Percentiles rank a stretch among this genome's conserved stretches.
These are phyloP conservation scores for Syngnathus floridae DNA, from an alignment of 2,113 vertebrate species.

Conservation along the genomic window DNA sequence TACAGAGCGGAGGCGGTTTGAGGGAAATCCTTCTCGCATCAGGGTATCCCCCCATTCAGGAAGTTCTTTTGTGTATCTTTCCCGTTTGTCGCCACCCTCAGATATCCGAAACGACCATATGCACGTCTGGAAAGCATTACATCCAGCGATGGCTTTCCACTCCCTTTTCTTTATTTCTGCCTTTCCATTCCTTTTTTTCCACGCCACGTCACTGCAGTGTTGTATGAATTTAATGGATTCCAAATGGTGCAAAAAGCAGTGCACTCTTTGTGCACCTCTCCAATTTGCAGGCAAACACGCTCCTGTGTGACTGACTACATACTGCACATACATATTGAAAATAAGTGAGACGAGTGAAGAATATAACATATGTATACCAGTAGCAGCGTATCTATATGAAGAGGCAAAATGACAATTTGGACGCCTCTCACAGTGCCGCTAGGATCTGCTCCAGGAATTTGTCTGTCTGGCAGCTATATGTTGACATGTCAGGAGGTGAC, in stretches of 20 bases:
- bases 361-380: conserved; percentile 64
- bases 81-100: neutral
- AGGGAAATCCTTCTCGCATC: conserved; percentile 52
- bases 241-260: conserved; percentile 20
- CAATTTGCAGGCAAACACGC: conserved; percentile 17
- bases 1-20: conserved; percentile 27
- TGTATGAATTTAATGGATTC: conserved; percentile 16
- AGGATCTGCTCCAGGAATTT: conserved; percentile 22
- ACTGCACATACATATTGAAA: neutral
- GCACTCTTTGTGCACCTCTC: neutral
- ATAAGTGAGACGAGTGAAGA: conserved; percentile 31
- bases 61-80: conserved; percentile 27
- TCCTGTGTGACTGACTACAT: neutral
- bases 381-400: conserved; percentile 56
- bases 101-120: neutral
- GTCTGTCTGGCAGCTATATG: conserved; percentile 56
- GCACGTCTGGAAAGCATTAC: conserved; percentile 35
- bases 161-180: neutral
- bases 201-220: conserved; percentile 10
- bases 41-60: conserved; percentile 47
- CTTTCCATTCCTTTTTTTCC: conserved; percentile 28
- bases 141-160: conserved; percentile 28
- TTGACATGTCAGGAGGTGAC: conserved; percentile 32
- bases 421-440: conserved; percentile 5
- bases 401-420: conserved; percentile 30